A percentile compares a stretch with the other conserved stretches of the same genome.
Conservation (phyloP, 2,888 invertebrate genomes). For the Coelinius sp. region DNA sequence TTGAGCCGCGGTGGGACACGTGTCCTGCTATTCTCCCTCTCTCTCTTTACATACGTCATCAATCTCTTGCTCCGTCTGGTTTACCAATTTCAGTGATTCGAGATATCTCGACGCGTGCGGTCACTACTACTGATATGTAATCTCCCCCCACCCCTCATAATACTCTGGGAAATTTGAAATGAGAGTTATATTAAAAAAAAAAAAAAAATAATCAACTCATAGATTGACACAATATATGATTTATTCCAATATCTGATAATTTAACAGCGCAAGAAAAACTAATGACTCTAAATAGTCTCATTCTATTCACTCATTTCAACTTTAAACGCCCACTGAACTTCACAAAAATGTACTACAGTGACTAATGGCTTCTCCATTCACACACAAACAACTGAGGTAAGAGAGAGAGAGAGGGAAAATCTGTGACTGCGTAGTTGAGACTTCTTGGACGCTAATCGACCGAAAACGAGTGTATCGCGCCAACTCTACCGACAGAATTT, state of each 20-base stretch:
- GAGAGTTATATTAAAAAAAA: no score
- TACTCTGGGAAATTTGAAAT: neutral
- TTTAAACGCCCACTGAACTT: neutral
- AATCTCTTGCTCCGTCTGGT: no score
- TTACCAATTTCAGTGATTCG: slow-evolving; percentile 31
- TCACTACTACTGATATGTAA: neutral
- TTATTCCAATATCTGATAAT: no score
- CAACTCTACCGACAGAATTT: slow-evolving; percentile 18
- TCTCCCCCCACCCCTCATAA: neutral
- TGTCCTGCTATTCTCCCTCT: slow-evolving; percentile 35
- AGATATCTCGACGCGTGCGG: slow-evolving; percentile 36
- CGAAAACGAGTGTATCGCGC: slow-evolving; percentile 38
- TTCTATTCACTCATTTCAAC: neutral
- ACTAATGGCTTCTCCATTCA: slow-evolving; percentile 3
- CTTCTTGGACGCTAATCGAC: slow-evolving; percentile 41
- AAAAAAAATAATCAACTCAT: no score
- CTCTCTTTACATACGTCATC: slow-evolving; percentile 8
- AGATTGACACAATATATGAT: no score
- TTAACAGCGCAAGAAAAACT: no score
- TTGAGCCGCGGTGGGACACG: slow-evolving; percentile 46
- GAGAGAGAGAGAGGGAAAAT: slow-evolving; percentile 10
- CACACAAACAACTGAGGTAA: slow-evolving; percentile 15
- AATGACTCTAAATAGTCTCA: neutral
- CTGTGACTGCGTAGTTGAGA: slow-evolving; percentile 33
- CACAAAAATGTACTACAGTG: slow-evolving; percentile 1